phyloP scores from a whole-genome alignment of 2,888 invertebrate species.

The Nasonovia ribisnigri region DNA sequence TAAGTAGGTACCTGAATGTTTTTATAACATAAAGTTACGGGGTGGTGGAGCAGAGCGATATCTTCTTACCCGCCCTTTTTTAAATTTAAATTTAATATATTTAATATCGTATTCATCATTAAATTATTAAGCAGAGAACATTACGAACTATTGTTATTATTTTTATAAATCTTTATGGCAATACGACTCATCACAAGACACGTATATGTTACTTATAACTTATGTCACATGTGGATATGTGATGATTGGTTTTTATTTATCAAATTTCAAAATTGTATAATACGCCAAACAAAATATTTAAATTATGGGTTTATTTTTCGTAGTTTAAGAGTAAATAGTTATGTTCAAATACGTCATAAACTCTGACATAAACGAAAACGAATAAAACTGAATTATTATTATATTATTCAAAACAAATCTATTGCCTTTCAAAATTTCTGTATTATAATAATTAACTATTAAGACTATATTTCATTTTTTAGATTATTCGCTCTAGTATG shows the following conservation, averaged over 20 bases:
- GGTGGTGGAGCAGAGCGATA: too few relatives aligned
- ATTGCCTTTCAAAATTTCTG: background rate
- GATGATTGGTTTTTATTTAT: background rate
- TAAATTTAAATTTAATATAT: too few relatives aligned
- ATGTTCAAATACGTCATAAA: background rate
- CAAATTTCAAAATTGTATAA: background rate
- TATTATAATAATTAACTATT: background rate
- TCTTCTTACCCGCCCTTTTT: too few relatives aligned
- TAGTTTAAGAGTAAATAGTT: background rate
- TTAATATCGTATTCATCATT: background rate
- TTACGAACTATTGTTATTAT: background rate
- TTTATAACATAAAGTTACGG: background rate
- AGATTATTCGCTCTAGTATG: conserved; percentile 73
- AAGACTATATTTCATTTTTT: conserved; percentile 18
- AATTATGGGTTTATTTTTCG: background rate
- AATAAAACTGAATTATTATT: background rate
- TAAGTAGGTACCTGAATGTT: background rate
- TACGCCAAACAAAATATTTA: background rate
- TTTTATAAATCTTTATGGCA: background rate
- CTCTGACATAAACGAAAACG: background rate
- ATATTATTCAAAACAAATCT: background rate
- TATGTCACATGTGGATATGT: background rate
- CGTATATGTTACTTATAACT: too few relatives aligned
- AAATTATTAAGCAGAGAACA: background rate
- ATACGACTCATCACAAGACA: too few relatives aligned